Evolutionary conservation across 2,888 invertebrate species (phyloP), one percentile per base, ranked within the genome.

Genomic region (Caenorhabditis sp.): DNA sequence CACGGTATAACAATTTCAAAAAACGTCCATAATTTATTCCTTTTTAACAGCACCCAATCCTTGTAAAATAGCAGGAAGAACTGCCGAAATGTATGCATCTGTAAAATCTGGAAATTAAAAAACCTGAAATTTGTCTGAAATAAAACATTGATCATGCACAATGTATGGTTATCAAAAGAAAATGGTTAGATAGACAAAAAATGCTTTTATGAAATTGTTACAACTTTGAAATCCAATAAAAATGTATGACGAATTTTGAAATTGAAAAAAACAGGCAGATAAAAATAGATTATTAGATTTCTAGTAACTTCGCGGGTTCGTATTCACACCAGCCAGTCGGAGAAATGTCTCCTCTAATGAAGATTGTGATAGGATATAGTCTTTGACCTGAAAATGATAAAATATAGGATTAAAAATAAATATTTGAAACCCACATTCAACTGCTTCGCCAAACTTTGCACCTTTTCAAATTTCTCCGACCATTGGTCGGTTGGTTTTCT

Each of bases 311-410:
- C n/a, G n/a, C n/a, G n/a, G n/a, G n/a, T n/a, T n/a, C n/a, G n/a
- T n/a, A n/a, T n/a, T n/a, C n/a, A n/a, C n/a, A n/a, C n/a, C 69
- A 5, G 73, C 54, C 1, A 84, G 67, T 31, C 83, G 75, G 31
- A 85, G 68, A 77, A 86, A 86, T 1, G 86, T 84, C 59, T 86
- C 85, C 70, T 86, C 86, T 8, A 86, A 78, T 4, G 81, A 80
- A 20, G 84, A 86, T 59, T 86, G 86, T 12, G 85, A 78, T 38
- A 86, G 69, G 17, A 84, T 82, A 71, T 81, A 86, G 63, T 86
- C 85, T 54, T 74, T 79, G 23, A 83, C 76, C 54, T 59, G 59
- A 1, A 72, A 36, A 10, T 4, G 10, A 31, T n/a, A n/a, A n/a
- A n/a, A n/a, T n/a, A n/a, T n/a, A n/a, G n/a, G n/a, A n/a, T n/a